Evolutionary conservation across 2,113 vertebrate genomes (phyloP).

Genomic region (Cnemophilus loriae): DNA sequence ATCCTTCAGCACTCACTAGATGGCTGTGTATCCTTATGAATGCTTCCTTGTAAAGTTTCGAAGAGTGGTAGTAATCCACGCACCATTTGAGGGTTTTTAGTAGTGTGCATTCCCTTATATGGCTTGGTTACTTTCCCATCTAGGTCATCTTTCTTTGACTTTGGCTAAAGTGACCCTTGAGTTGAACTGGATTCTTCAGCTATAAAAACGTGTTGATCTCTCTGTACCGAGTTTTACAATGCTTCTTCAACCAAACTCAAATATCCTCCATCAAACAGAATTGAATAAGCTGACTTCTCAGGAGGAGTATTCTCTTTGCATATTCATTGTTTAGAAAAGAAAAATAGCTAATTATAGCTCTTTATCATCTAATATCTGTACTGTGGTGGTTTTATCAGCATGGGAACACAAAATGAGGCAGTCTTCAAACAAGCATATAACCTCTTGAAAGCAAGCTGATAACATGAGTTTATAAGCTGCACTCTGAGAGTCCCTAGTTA

Average conservation of each 20-base stretch:
- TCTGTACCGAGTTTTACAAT: not conserved
- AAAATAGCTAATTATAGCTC: not conserved
- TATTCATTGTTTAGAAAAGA: not conserved
- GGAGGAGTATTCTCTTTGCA: not conserved
- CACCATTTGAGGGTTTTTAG: not conserved
- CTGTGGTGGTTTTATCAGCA: not conserved
- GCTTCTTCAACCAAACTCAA: not conserved
- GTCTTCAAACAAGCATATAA: not conserved
- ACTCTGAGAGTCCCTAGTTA: not conserved
- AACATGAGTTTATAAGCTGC: not conserved
- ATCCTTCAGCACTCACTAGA: not conserved
- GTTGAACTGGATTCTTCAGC: not conserved
- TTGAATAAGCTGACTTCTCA: not conserved
- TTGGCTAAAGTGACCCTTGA: not conserved
- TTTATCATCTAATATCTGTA: not conserved
- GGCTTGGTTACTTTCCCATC: not conserved
- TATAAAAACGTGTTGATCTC: not conserved
- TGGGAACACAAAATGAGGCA: not conserved
- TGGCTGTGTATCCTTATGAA: conserved; percentile 7
- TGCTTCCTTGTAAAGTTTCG: not conserved
- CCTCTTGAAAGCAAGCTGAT: not conserved
- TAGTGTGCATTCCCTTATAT: not conserved
- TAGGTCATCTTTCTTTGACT: not conserved
- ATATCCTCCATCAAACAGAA: not conserved
- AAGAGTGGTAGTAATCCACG: not conserved